Evolutionary conservation across 2,797 vertebrate genomes (phyloP).

Genomic region (Bradypodion pumilum): DNA sequence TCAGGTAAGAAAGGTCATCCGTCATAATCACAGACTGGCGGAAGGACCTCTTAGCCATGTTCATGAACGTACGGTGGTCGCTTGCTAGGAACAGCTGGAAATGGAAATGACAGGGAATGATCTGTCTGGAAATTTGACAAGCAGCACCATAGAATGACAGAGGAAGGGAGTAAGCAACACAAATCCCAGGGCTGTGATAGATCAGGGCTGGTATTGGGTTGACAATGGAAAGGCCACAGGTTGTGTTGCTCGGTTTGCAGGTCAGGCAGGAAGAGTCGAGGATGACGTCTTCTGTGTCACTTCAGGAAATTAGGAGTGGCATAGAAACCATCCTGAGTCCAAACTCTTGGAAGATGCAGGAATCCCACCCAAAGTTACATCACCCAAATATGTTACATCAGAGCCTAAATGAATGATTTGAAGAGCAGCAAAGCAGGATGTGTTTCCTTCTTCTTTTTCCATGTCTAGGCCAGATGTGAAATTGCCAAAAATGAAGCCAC

Average conservation of each 20-base stretch:
- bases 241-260: not conserved
- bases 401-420: not conserved
- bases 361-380: not conserved
- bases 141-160: not conserved
- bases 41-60: constrained; percentile 81
- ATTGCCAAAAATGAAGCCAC: no score
- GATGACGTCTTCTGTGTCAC: not conserved
- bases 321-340: not conserved
- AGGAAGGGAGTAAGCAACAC: not conserved
- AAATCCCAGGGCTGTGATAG: not conserved
- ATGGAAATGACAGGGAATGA: constrained; percentile 14
- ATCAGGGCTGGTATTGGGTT: not conserved
- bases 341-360: not conserved
- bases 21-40: constrained; percentile 87
- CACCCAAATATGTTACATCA: not conserved
- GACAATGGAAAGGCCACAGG: not conserved
- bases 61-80: constrained; percentile 82
- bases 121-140: not conserved
- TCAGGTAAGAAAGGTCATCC: constrained; percentile 75
- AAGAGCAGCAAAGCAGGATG: not conserved
- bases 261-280: not conserved
- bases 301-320: not conserved
- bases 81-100: constrained; percentile 89
- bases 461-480: no score
- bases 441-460: no score